These are phyloP conservation scores for Aurelia sp. DNA, from an alignment of 30 jellyfish, hydroid and myxozoan genomes.

Conservation along the genomic window DNA sequence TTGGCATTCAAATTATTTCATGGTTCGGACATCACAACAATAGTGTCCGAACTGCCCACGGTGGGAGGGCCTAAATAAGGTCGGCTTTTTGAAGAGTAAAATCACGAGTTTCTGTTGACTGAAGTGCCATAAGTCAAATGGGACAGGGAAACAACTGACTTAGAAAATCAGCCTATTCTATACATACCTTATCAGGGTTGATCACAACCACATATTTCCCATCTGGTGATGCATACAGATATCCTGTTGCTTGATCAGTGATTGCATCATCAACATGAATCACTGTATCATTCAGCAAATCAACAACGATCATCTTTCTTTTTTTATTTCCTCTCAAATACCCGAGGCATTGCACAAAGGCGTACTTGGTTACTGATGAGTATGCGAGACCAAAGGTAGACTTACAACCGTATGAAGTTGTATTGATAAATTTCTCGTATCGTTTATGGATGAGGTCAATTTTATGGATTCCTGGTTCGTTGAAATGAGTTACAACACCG, in stretches of 20 bases:
- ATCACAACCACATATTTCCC: slow-evolving; percentile 35
- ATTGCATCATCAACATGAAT: slow-evolving; percentile 4
- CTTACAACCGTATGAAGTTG: slow-evolving; percentile 17
- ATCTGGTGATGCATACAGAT: slow-evolving; percentile 45
- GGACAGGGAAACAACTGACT: neutral
- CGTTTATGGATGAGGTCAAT: slow-evolving; percentile 22
- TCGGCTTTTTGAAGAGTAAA: neutral
- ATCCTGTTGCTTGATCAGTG: slow-evolving; percentile 32
- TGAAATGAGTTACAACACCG: slow-evolving; percentile 43
- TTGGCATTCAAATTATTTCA: too few species aligned
- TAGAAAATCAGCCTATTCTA: too few species aligned
- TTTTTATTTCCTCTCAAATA: slow-evolving; percentile 8
- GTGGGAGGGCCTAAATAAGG: too few species aligned
- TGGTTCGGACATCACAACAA: too few species aligned
- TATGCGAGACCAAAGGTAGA: slow-evolving; percentile 45
- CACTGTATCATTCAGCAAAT: slow-evolving; percentile 22
- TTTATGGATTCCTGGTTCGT: slow-evolving; percentile 45
- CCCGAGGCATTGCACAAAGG: slow-evolving; percentile 54
- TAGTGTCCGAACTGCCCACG: too few species aligned
- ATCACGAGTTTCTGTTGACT: neutral
- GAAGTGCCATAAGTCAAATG: neutral
- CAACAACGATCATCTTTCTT: slow-evolving; percentile 20
- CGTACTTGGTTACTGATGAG: slow-evolving; percentile 21
- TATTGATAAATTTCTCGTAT: slow-evolving; percentile 20
- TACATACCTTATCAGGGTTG: slow-evolving; percentile 22